A percentile compares a stretch with the other conserved stretches of the same genome.
phyloP scores from a whole-genome alignment of 2,888 invertebrate species.

The Cordylochernes scorpioides region DNA sequence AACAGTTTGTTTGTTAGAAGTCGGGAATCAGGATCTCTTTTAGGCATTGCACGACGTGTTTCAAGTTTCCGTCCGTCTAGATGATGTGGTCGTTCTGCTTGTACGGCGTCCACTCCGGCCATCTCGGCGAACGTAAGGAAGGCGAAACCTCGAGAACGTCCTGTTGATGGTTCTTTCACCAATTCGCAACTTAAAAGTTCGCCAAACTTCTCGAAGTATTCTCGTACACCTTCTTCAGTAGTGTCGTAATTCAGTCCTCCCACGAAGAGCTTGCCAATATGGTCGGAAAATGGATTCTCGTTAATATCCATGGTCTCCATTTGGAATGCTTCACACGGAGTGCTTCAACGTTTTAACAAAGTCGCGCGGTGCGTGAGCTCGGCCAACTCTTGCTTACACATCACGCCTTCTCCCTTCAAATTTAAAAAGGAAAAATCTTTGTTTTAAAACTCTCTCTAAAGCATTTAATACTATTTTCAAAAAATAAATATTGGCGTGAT shows the following conservation, averaged over 20 bases:
- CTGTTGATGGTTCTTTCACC: conserved; percentile 50
- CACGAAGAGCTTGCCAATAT: conserved; percentile 47
- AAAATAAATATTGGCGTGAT: no score
- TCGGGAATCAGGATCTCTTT: conserved; percentile 5
- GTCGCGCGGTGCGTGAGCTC: no score
- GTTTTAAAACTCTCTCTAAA: no score
- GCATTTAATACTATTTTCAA: no score
- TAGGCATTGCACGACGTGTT: conserved; percentile 5
- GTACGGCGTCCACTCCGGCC: conserved; percentile 65
- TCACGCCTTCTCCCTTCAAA: no score
- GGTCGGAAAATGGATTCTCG: no score
- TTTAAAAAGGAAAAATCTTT: no score
- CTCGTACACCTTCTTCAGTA: conserved; percentile 72
- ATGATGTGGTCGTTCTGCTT: conserved; percentile 5
- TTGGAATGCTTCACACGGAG: no score
- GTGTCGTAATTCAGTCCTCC: conserved; percentile 76
- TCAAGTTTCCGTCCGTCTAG: conserved; percentile 6
- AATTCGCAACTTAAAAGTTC: conserved; percentile 4
- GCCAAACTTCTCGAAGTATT: conserved; percentile 63
- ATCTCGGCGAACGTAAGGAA: conserved; percentile 75
- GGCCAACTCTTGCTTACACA: no score
- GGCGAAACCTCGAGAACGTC: conserved; percentile 78
- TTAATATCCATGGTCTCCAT: no score
- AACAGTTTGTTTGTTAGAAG: conserved; percentile 6
- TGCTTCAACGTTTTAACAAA: no score